Percentiles rank a stretch among this genome's conserved stretches.
Conservation (phyloP, 1,140 invertebrate species). For the Dryas iulia region DNA sequence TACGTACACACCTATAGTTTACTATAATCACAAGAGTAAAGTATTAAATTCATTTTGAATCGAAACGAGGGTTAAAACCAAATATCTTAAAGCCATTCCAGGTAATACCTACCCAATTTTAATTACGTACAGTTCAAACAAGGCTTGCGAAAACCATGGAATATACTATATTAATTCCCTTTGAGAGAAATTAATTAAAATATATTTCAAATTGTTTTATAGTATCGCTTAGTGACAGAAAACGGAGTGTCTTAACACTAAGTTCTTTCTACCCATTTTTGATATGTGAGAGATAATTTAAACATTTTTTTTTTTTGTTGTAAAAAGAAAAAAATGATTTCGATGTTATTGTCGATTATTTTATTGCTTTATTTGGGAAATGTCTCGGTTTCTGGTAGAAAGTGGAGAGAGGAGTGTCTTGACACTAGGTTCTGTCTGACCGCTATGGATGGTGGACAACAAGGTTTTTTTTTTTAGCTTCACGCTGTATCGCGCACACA, state of each 20-base stretch:
- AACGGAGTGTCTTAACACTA: background rate
- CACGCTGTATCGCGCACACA: no score
- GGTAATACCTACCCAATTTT: slow-evolving; percentile 22
- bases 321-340: no score
- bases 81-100: slow-evolving; percentile 17
- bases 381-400: no score
- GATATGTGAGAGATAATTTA: no score
- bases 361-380: no score
- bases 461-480: no score
- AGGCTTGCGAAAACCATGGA: slow-evolving; percentile 1
- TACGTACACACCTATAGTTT: background rate
- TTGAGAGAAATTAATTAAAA: background rate
- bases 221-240: background rate
- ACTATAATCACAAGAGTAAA: background rate
- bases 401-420: no score
- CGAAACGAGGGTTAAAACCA: slow-evolving; percentile 8
- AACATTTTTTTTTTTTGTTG: no score
- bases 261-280: no score
- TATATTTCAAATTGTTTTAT: background rate
- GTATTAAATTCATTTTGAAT: background rate
- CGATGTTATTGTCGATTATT: no score
- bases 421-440: no score
- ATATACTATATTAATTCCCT: background rate
- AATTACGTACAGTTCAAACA: slow-evolving; percentile 16
- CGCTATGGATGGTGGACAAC: no score